Conservation (phyloP, 2,888 invertebrate species). For the Thymelicus acteon region DNA sequence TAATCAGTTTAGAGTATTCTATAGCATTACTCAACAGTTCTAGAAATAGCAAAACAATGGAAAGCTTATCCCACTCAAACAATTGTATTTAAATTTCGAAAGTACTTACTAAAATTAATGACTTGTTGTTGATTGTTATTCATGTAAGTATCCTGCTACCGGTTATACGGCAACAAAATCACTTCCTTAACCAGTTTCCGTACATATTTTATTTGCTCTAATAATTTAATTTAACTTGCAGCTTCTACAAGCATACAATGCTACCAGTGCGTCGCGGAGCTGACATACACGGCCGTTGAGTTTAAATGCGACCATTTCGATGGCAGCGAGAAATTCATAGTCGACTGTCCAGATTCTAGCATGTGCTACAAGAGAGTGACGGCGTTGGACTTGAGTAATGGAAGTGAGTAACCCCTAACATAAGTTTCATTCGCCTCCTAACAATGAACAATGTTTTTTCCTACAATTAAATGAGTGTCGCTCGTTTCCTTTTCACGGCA, state of each 20-base stretch:
- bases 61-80: constrained; percentile 1
- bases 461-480: too few relatives aligned
- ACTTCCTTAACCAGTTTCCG: too few relatives aligned
- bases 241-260: constrained; percentile 62
- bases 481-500: too few relatives aligned
- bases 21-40: neutral
- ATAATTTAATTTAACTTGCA: constrained; percentile 48
- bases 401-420: constrained; percentile 76
- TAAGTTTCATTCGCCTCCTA: too few relatives aligned
- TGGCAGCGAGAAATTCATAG: constrained; percentile 83
- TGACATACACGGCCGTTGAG: constrained; percentile 40
- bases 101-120: too few relatives aligned
- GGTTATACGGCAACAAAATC: too few relatives aligned
- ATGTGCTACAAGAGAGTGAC: constrained; percentile 90
- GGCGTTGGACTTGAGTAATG: constrained; percentile 83
- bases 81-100: constrained; percentile 8
- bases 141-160: too few relatives aligned
- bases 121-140: too few relatives aligned
- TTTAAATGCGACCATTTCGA: constrained; percentile 90
- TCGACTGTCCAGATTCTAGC: constrained; percentile 90
- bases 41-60: neutral
- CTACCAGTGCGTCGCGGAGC: constrained; percentile 62
- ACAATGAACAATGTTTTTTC: too few relatives aligned
- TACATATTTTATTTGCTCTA: too few relatives aligned
- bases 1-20: neutral